Percentiles rank a stretch among this genome's conserved stretches.
phyloP scores from a whole-genome alignment of 2,888 invertebrate species.

The Sesia bembeciformis region DNA sequence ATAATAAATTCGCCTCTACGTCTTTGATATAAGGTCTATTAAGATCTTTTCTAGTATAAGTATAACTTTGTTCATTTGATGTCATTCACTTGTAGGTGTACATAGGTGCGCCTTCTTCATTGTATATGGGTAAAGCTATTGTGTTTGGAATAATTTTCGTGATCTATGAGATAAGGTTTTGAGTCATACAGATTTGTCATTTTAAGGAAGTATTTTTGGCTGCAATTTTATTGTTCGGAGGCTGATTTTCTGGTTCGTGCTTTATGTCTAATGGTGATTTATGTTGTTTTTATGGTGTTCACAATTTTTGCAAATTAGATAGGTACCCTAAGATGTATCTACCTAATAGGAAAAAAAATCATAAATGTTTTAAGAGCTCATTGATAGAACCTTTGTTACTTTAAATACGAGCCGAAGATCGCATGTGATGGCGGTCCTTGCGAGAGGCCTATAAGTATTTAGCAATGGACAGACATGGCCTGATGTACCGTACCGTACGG shows the following conservation, averaged over 20 bases:
- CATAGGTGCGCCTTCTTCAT: slow-evolving; percentile 31
- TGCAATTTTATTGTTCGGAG: not conserved
- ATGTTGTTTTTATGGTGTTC: not conserved
- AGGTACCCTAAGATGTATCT: too few species aligned
- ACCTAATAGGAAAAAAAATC: too few species aligned
- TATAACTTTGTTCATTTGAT: slow-evolving; percentile 20
- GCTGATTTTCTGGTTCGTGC: not conserved
- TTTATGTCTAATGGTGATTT: not conserved
- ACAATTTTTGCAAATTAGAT: not conserved
- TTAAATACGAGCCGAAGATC: too few species aligned
- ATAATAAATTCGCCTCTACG: slow-evolving; percentile 24
- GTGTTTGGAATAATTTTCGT: slow-evolving; percentile 28
- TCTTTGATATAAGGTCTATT: slow-evolving; percentile 1
- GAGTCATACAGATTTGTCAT: not conserved
- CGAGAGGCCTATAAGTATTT: too few species aligned
- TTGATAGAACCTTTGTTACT: too few species aligned
- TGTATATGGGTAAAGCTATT: slow-evolving; percentile 11
- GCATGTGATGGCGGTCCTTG: too few species aligned
- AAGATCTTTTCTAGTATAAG: slow-evolving; percentile 1
- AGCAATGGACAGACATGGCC: too few species aligned
- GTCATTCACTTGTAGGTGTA: slow-evolving; percentile 28
- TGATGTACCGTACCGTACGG: too few species aligned
- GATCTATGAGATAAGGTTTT: slow-evolving; percentile 33
- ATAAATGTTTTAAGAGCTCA: too few species aligned
- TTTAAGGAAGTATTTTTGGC: not conserved